These are phyloP conservation scores for Rhynchonycteris naso DNA, from an alignment of 2,797 vertebrate genomes.

Conservation along the genomic window DNA sequence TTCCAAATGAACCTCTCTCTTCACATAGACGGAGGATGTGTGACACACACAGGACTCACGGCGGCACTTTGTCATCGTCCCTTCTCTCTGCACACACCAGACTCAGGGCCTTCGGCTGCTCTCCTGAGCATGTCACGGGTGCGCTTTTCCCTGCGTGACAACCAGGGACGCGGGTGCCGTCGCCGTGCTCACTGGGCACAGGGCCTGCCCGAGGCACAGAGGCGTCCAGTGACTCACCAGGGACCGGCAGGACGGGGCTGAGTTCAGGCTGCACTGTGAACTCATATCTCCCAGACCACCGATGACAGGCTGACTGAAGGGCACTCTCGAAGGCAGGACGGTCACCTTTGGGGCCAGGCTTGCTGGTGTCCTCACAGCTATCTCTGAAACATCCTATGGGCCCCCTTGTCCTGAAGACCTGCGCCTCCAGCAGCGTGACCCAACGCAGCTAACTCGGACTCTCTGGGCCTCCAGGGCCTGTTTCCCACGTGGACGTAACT, in stretches of 20 bases:
- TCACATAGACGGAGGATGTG: fast-evolving
- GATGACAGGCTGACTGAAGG: fast-evolving
- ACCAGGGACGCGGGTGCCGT: fast-evolving
- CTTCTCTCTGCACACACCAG: fast-evolving
- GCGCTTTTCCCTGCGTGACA: fast-evolving
- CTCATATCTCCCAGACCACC: fast-evolving
- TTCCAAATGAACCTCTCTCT: not conserved
- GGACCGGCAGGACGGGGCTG: not conserved
- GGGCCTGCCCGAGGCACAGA: not conserved
- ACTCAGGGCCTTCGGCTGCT: fast-evolving
- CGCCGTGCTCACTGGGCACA: fast-evolving
- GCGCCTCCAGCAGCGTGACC: not conserved
- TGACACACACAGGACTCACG: fast-evolving
- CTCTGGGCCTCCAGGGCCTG: not conserved
- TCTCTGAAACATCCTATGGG: fast-evolving
- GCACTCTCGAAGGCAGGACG: not conserved
- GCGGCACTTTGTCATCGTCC: fast-evolving
- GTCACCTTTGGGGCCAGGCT: fast-evolving
- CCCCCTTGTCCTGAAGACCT: not conserved
- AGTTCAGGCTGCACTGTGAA: not conserved
- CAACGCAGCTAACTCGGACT: not conserved
- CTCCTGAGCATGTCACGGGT: not conserved
- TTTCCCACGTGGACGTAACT: no score
- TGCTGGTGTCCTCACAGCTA: fast-evolving
- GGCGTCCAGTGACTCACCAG: fast-evolving